These are phyloP conservation scores for Gadus macrocephalus DNA, from an alignment of 2,113 vertebrate genomes.

Conservation along the genomic window DNA sequence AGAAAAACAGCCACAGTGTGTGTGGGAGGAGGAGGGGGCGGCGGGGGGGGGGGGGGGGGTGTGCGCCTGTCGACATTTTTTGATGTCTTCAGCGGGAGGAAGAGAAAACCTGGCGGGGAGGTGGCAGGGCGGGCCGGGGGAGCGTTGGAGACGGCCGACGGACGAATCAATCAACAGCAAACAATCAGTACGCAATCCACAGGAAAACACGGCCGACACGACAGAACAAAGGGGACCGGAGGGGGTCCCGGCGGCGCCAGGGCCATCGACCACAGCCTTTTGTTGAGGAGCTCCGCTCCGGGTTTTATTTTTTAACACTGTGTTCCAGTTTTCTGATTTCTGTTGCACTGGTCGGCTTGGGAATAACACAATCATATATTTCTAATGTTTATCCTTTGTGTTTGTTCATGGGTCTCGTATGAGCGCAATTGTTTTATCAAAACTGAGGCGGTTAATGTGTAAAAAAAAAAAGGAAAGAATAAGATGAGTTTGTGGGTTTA, in stretches of 20 bases:
- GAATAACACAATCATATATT: slow-evolving; percentile 79
- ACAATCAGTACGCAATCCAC: slow-evolving; percentile 56
- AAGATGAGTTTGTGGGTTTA: slow-evolving; percentile 33
- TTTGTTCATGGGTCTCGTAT: slow-evolving; percentile 64
- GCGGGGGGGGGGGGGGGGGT: too few species aligned
- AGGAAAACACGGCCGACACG: slow-evolving; percentile 20
- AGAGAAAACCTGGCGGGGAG: slow-evolving; percentile 18
- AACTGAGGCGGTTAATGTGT: slow-evolving; percentile 47
- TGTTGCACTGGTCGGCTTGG: slow-evolving; percentile 93
- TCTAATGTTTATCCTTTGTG: slow-evolving; percentile 58
- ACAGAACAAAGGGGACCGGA: slow-evolving; percentile 34
- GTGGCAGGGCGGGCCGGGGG: too few species aligned
- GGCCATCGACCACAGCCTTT: slow-evolving; percentile 83
- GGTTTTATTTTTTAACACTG: slow-evolving; percentile 91
- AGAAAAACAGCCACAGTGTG: slow-evolving; percentile 56
- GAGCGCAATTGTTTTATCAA: slow-evolving; percentile 47
- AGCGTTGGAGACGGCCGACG: slow-evolving; percentile 60
- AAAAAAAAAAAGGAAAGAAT: slow-evolving; percentile 28
- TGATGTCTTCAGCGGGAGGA: slow-evolving; percentile 70
- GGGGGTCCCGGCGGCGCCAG: slow-evolving; percentile 50
- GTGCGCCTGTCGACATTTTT: slow-evolving; percentile 54
- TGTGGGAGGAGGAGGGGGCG: background rate
- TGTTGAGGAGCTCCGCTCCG: slow-evolving; percentile 75
- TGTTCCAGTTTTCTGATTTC: slow-evolving; percentile 90
- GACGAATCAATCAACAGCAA: slow-evolving; percentile 70